Conservation (phyloP, 23 tunicate species). For the Styela clava region DNA sequence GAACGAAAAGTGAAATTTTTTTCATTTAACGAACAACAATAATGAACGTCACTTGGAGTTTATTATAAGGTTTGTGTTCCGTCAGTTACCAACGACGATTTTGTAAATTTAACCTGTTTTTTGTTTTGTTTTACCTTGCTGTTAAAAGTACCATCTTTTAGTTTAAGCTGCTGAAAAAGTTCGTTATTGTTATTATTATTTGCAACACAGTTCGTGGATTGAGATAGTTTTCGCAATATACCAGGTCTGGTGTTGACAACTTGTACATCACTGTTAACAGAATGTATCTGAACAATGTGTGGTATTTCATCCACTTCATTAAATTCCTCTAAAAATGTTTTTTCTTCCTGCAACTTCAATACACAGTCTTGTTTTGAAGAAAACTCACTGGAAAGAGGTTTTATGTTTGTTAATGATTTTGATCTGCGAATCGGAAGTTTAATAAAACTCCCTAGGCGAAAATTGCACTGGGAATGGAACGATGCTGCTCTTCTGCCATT, state of each 20-base stretch:
- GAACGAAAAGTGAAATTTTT: no score
- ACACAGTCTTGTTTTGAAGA: no score
- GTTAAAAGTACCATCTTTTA: no score
- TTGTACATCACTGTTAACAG: no score
- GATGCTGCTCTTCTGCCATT: neutral
- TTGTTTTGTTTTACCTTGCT: no score
- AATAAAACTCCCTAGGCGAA: neutral
- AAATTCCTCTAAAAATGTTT: no score
- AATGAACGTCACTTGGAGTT: neutral
- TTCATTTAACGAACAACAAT: no score
- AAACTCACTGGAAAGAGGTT: no score
- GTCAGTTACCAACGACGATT: slow-evolving; percentile 3
- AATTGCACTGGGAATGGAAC: neutral
- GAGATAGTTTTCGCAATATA: neutral
- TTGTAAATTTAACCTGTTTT: neutral
- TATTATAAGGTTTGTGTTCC: slow-evolving; percentile 9
- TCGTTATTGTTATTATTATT: neutral
- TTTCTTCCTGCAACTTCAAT: no score
- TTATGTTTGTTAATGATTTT: neutral
- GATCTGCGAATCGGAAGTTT: neutral
- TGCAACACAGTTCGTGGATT: neutral
- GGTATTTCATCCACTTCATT: no score
- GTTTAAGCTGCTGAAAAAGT: neutral
- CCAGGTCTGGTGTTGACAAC: neutral
- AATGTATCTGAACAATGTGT: no score